These are phyloP conservation scores for Lamprotornis superbus DNA, from an alignment of 2,113 vertebrate species.

Conservation along the genomic window DNA sequence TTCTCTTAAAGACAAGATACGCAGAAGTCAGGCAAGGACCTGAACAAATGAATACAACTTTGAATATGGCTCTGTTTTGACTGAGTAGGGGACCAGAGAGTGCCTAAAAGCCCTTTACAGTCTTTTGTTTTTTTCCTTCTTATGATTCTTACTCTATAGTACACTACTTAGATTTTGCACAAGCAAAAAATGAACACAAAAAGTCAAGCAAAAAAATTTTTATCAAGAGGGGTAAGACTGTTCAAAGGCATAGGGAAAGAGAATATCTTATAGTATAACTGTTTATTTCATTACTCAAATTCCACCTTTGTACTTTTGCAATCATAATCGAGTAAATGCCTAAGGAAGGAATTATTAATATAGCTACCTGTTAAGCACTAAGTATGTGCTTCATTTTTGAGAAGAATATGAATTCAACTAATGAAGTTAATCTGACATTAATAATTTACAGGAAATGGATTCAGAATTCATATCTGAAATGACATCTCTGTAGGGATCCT, in stretches of 20 bases:
- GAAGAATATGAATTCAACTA: neutral
- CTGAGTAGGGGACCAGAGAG: neutral
- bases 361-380: neutral
- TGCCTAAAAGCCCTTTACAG: neutral
- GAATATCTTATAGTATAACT: neutral
- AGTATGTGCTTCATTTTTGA: neutral
- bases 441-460: neutral
- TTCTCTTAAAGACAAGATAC: neutral
- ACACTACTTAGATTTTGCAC: neutral
- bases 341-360: neutral
- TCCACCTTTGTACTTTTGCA: neutral
- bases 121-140: rapidly evolving
- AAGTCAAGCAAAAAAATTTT: neutral
- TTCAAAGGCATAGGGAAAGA: neutral
- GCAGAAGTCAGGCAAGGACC: neutral
- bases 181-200: neutral
- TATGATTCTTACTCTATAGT: neutral
- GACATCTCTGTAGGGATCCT: neutral
- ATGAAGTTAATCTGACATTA: neutral
- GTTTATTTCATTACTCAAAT: neutral
- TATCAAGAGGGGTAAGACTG: neutral
- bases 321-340: neutral
- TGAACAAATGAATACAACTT: neutral
- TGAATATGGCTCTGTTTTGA: neutral
- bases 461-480: neutral